Base-by-base conservation (phyloP, 2,113 vertebrate species). In the Ellobius talpinus region DNA sequence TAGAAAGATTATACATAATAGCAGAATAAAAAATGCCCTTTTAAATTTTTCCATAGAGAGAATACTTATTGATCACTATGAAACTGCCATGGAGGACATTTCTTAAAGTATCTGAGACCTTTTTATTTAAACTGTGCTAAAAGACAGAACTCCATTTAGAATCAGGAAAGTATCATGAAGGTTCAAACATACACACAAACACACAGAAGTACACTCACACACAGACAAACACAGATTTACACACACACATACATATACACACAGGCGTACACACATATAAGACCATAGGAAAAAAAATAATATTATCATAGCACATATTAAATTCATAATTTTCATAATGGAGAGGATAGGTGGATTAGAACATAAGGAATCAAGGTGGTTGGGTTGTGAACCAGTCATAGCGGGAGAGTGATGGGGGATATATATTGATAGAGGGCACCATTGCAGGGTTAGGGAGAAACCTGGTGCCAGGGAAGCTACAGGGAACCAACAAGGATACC, bases 61-160 rank as follows among this genome's bases (percentile, higher is more conserved):
- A 11, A 11, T 73, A 13, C 65, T 89, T 90, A 88, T 3, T 93
- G 73, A 84, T 70, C 8, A 33, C 0, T 58, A 1, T 92, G 21
- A 87, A 0, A 1, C 6, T 96, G 2, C 3, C 74, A 24, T 12
- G 29, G 23, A 79, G 84, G 0, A 74, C 1, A 92, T 52, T 0
- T 23, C 12, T 77, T 29, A 29, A 78, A 31, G 29, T 61, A 78
- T 36, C 82, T 90, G 23, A 63, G 52, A 93, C 3, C 31, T 12
- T 93, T 90, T 86, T 85, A 58, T 58, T 81, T n/a, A 36, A 58
- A 39, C 36, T n/a, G 7, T 55, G 10, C 58, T 79, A 8, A 16
- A n/a, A 78, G 81, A 42, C 79, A 31, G 17, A 90, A 13, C 0
- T 52, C 0, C 5, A 2, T 7, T 5, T 31, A 21, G 11, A 90